A percentile compares a stretch with the other conserved stretches of the same genome.
Evolutionary conservation across 2,113 vertebrate genomes (phyloP).

Genomic region (Spea bombifrons): DNA sequence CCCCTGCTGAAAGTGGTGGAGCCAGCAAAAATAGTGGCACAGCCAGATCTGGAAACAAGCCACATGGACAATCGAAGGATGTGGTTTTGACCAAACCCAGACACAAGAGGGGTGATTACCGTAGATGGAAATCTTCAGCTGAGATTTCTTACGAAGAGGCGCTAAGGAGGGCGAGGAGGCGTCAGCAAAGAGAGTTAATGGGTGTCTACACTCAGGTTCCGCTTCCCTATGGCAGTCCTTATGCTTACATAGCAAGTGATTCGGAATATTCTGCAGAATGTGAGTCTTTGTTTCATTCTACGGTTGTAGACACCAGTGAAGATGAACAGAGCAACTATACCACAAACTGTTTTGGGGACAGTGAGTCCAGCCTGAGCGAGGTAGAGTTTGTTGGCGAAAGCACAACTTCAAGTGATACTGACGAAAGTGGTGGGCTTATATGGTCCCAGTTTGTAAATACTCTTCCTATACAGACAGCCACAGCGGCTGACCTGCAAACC

Average conservation of each 20-base stretch:
- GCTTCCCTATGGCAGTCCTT: conserved; percentile 69
- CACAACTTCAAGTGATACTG: conserved; percentile 77
- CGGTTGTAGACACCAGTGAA: conserved; percentile 88
- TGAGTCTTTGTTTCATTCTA: conserved; percentile 89
- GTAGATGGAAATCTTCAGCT: conserved; percentile 67
- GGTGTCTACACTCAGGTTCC: conserved; percentile 63
- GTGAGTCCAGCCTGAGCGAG: conserved; percentile 85
- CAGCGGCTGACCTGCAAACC: conserved; percentile 63
- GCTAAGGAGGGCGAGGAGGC: conserved; percentile 63
- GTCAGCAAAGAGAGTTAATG: conserved; percentile 64
- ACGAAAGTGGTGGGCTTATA: conserved; percentile 80
- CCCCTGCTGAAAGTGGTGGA: conserved; percentile 60
- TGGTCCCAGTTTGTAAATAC: conserved; percentile 82
- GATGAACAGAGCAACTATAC: conserved; percentile 88
- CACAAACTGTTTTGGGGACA: conserved; percentile 90
- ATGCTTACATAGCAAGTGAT: conserved; percentile 78
- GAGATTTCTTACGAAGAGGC: conserved; percentile 78
- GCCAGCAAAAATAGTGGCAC: conserved; percentile 55
- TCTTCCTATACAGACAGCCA: conserved; percentile 59
- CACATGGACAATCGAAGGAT: conserved; percentile 67
- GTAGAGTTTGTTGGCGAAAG: conserved; percentile 78
- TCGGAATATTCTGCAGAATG: conserved; percentile 94
- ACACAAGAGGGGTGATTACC: conserved; percentile 78
- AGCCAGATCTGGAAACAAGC: conserved; percentile 49
- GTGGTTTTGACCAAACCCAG: conserved; percentile 81